Conservation (phyloP, 2,797 vertebrate genomes). For the Thunnus albacares region DNA sequence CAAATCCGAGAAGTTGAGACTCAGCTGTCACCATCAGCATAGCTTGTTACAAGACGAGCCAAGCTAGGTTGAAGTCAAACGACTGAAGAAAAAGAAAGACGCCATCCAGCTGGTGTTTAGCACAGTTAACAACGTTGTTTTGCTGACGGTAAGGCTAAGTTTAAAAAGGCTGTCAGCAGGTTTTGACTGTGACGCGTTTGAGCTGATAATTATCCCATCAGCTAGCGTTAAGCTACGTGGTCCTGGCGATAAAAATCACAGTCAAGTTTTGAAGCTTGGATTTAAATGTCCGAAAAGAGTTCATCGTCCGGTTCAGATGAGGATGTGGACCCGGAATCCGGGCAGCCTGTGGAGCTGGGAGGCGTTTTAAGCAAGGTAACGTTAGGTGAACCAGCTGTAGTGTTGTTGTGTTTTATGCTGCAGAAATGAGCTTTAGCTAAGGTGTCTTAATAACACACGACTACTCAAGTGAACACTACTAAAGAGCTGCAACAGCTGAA, state of each 20-base stretch:
- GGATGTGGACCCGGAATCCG: conserved; percentile 95
- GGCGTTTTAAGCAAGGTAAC: conserved; percentile 94
- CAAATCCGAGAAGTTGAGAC: conserved; percentile 61
- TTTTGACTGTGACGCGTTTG: conserved; percentile 30
- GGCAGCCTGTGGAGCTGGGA: conserved; percentile 91
- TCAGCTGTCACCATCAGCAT: conserved; percentile 47
- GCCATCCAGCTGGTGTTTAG: background rate
- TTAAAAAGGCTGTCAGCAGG: conserved; percentile 49
- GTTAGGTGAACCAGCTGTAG: conserved; percentile 19
- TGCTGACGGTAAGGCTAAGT: conserved; percentile 22
- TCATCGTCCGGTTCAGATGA: conserved; percentile 96
- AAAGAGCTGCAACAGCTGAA: background rate
- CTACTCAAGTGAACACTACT: background rate
- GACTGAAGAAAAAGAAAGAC: background rate
- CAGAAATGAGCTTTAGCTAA: background rate
- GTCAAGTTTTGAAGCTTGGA: conserved; percentile 43
- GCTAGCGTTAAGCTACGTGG: background rate
- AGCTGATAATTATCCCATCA: conserved; percentile 21
- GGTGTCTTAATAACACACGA: background rate
- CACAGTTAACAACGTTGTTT: conserved; percentile 29
- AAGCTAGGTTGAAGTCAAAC: background rate
- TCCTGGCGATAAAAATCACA: background rate
- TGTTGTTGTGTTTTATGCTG: background rate
- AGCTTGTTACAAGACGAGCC: conserved; percentile 15
- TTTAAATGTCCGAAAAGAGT: conserved; percentile 96